Conservation (phyloP, 1,140 invertebrate genomes). For the Bradynema listronoti region DNA sequence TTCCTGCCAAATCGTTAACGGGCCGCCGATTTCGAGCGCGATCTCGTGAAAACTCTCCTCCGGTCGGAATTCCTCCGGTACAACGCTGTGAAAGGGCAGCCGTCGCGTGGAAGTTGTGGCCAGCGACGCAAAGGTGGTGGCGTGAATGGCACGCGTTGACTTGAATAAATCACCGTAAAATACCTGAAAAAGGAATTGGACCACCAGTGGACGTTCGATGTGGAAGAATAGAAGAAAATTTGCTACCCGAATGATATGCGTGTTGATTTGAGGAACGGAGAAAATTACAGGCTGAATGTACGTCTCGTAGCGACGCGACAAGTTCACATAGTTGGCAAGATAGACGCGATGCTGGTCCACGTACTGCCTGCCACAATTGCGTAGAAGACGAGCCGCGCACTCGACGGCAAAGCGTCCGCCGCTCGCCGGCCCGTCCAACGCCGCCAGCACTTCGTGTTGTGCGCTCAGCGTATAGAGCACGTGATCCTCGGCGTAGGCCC, state of each 20-base stretch:
- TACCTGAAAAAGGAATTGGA: no score
- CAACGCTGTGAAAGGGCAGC: no score
- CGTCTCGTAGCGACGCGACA: background rate
- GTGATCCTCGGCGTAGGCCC: conserved; percentile 17
- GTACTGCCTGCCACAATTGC: background rate
- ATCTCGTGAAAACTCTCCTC: background rate
- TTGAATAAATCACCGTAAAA: conserved; percentile 6
- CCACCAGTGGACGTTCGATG: no score
- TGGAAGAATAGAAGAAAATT: no score
- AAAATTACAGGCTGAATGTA: conserved; percentile 1
- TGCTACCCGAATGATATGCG: background rate
- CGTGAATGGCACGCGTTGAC: background rate
- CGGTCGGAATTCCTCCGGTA: background rate
- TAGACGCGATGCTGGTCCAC: conserved; percentile 5
- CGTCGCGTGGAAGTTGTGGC: no score
- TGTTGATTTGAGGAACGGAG: conserved; percentile 4
- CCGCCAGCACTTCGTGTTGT: conserved; percentile 5
- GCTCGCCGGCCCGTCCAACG: background rate
- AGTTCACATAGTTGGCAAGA: conserved; percentile 6
- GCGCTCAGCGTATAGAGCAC: background rate
- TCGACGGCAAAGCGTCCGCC: conserved; percentile 6
- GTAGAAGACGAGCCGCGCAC: background rate
- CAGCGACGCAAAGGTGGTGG: no score
- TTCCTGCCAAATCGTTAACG: background rate
- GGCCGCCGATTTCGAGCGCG: background rate